Evolutionary conservation across 2,888 invertebrate genomes (phyloP).

Genomic region (Vesta saturnalis): DNA sequence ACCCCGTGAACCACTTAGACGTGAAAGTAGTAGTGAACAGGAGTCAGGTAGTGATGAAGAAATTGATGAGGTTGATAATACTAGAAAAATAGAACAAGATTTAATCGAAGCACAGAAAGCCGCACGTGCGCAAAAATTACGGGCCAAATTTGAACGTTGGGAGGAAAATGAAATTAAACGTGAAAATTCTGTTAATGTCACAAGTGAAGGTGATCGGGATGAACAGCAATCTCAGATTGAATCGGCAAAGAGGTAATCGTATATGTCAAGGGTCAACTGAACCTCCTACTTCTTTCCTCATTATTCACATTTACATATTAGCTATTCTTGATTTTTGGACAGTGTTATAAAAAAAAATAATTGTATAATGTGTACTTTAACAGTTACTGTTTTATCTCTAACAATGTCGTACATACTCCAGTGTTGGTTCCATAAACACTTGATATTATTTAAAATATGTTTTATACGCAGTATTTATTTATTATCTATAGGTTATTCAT

Average conservation of each 20-base stretch:
- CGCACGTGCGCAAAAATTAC: conserved; percentile 84
- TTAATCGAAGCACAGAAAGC: conserved; percentile 71
- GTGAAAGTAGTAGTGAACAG: conserved; percentile 57
- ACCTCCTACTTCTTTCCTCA: too few relatives aligned
- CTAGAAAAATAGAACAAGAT: conserved; percentile 53
- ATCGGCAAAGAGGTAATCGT: conserved; percentile 71
- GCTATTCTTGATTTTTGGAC: too few relatives aligned
- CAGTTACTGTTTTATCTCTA: too few relatives aligned
- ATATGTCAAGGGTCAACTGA: too few relatives aligned
- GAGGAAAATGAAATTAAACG: conserved; percentile 73
- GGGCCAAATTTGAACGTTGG: conserved; percentile 91
- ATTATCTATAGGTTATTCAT: too few relatives aligned
- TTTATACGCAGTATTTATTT: too few relatives aligned
- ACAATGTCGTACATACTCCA: too few relatives aligned
- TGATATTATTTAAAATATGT: too few relatives aligned
- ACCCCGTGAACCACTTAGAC: conserved; percentile 73
- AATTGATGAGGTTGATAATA: conserved; percentile 62
- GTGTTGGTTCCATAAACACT: too few relatives aligned
- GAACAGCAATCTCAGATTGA: conserved; percentile 78
- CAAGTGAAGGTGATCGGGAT: conserved; percentile 67
- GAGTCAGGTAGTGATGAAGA: conserved; percentile 61
- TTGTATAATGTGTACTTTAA: too few relatives aligned
- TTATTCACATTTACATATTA: conserved; percentile 5
- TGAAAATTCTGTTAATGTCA: conserved; percentile 63
- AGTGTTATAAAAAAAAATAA: too few relatives aligned